Evolutionary conservation across 1,140 invertebrate genomes (phyloP), one percentile per base, ranked within the genome.

Genomic region (Elymnias hypermnestra): DNA sequence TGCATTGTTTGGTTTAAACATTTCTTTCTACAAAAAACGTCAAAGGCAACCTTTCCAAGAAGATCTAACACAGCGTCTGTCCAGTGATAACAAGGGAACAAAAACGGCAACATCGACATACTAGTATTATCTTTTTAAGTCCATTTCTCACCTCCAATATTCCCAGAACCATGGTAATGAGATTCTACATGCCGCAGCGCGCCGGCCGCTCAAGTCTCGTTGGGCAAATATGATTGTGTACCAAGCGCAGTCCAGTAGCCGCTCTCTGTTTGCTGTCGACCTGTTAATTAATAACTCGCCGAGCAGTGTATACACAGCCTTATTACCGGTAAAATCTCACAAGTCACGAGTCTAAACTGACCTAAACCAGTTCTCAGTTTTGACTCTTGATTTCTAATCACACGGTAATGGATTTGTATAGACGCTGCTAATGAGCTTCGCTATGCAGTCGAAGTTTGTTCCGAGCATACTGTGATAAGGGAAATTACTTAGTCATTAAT

Each of bases 251-350:
- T 63, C 63, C 81, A 57, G 78, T 84, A 84, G 81, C 78, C 63
- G 57, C 66, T 63, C 65, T 62, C 66, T 84, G 76, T 84, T 84
- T 84, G 68, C 73, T 81, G 81, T 84, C 81, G 76, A 84, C 73
- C 78, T 79, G 81, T 72, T 84, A 84, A 84, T 84, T 84, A 84
- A 84, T 84, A 82, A 84, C 77, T 69, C 77, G 74, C 54, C 63
- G 71, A 63, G 57, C 68, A 61, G 53, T 84, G 76, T 84, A 63
- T 83, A 74, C 81, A 79, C 77, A 81, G 74, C 81, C 81, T 84
- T 84, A 84, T 84, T 84, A 84, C 81, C 61, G 64, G 78, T 84
- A 81, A 79, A 83, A 84, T 84, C 76, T 83, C 72, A 83, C 78
- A 61, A 75, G 76, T 83, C 81, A 84, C 81, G 81, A 84, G 74